phyloP scores from a whole-genome alignment of 2,113 vertebrate genomes.

The Plecturocebus donacophilus region DNA sequence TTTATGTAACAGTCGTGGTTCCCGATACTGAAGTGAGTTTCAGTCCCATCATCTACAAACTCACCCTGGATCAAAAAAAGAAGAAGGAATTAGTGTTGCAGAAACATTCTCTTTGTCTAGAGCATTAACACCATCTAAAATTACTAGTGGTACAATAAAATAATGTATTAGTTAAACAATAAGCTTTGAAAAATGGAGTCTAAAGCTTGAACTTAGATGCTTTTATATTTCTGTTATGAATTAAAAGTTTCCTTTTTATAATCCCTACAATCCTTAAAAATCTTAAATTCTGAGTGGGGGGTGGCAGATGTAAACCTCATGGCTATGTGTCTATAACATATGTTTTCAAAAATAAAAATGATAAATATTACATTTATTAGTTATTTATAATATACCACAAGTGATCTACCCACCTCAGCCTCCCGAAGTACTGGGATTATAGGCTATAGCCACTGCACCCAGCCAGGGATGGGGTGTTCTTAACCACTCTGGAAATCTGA shows the following conservation, averaged over 20 bases:
- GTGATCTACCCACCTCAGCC: too few relatives aligned
- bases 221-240: background rate
- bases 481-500: background rate
- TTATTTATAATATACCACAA: background rate
- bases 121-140: background rate
- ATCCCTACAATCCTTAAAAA: background rate
- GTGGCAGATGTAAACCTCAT: background rate
- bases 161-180: background rate
- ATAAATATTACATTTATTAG: background rate
- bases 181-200: background rate
- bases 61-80: constrained; percentile 89
- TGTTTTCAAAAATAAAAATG: constrained; percentile 17
- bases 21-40: constrained; percentile 95
- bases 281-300: background rate
- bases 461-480: background rate
- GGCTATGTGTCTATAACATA: background rate
- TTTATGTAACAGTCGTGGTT: constrained; percentile 96
- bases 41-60: constrained; percentile 98
- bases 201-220: background rate
- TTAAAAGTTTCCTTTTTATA: background rate
- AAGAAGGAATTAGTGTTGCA: background rate
- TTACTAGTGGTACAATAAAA: background rate
- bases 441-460: too few relatives aligned
- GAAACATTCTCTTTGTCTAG: background rate
- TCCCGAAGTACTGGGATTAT: too few relatives aligned